These are phyloP conservation scores for Dichetophora obliterata DNA, from an alignment of 2,888 invertebrate species.

Conservation along the genomic window DNA sequence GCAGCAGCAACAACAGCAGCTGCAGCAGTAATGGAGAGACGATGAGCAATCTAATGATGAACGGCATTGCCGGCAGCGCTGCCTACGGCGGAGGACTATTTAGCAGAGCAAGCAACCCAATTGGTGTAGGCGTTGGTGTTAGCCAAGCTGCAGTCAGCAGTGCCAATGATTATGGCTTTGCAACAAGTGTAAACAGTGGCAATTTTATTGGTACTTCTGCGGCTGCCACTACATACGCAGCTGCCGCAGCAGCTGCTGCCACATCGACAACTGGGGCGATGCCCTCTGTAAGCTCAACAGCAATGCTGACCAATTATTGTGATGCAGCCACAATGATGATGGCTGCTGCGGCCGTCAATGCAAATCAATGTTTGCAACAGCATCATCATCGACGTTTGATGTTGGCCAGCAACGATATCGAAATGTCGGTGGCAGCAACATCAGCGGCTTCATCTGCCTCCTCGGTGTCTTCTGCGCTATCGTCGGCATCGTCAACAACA, in stretches of 20 bases:
- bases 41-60: slow-evolving; percentile 33
- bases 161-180: slow-evolving; percentile 33
- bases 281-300: slow-evolving; percentile 59
- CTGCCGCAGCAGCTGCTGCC: slow-evolving; percentile 46
- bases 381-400: slow-evolving; percentile 62
- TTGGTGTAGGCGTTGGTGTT: slow-evolving; percentile 19
- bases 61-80: slow-evolving; percentile 32
- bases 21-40: slow-evolving; percentile 39
- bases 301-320: slow-evolving; percentile 69
- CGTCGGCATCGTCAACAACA: slow-evolving; percentile 47
- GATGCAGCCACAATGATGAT: slow-evolving; percentile 69
- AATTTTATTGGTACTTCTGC: slow-evolving; percentile 32
- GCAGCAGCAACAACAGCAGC: slow-evolving; percentile 43
- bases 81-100: slow-evolving; percentile 34
- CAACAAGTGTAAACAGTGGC: slow-evolving; percentile 13
- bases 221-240: slow-evolving; percentile 40
- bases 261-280: slow-evolving; percentile 53
- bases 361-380: slow-evolving; percentile 67
- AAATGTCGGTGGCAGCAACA: slow-evolving; percentile 49
- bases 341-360: slow-evolving; percentile 68
- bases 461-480: slow-evolving; percentile 51
- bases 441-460: slow-evolving; percentile 56
- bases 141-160: background rate
- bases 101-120: slow-evolving; percentile 1
- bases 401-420: slow-evolving; percentile 56